phyloP scores from a whole-genome alignment of 2,113 vertebrate genomes.

The Trematomus loennbergii region DNA sequence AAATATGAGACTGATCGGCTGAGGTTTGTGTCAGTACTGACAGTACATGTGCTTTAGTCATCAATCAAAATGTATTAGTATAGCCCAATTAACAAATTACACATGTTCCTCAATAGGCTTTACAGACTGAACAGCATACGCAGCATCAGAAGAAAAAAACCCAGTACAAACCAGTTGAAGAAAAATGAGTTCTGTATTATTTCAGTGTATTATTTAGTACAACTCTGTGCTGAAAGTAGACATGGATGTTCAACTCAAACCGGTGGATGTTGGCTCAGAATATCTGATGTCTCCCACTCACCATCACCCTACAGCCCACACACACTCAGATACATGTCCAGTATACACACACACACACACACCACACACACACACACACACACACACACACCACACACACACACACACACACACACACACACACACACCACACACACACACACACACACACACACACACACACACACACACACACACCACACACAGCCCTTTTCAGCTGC shows the following conservation, averaged over 20 bases:
- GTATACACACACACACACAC: conserved; percentile 13
- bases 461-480: background rate
- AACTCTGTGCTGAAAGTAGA: conserved; percentile 20
- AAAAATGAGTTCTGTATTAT: background rate
- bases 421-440: background rate
- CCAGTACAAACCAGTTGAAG: no score
- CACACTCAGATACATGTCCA: conserved; percentile 24
- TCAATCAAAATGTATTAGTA: no score
- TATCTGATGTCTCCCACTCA: conserved; percentile 48
- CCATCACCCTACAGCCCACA: conserved; percentile 49
- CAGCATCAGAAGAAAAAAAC: no score
- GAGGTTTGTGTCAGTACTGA: no score
- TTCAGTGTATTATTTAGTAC: conserved; percentile 8
- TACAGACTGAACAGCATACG: no score
- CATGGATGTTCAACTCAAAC: conserved; percentile 5
- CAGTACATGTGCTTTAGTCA: no score
- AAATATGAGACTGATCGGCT: no score
- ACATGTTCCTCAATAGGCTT: no score
- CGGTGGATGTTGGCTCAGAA: conserved; percentile 7
- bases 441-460: background rate
- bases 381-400: background rate
- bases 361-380: background rate
- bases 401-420: background rate
- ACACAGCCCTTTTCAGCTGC: conserved; percentile 18
- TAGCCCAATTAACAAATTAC: no score